A percentile compares a stretch with the other conserved stretches of the same genome.
Evolutionary conservation across 1,140 invertebrate species (phyloP).

Genomic region (Trypoxylus dichotomus): DNA sequence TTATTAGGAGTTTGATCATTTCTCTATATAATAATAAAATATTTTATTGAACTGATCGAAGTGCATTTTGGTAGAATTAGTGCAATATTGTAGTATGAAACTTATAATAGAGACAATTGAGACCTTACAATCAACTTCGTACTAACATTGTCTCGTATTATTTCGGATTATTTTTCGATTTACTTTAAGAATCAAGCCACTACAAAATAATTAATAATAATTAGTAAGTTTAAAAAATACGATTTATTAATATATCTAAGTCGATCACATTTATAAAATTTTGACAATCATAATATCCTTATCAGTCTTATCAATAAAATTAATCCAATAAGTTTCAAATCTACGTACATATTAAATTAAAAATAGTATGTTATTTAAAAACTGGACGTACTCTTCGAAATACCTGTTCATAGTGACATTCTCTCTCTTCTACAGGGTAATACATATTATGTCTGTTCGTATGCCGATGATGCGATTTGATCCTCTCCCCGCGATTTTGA

Average conservation of each 20-base stretch:
- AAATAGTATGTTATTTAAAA: constrained; percentile 21
- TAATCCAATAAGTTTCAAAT: not conserved
- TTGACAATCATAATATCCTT: not conserved
- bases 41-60: not conserved
- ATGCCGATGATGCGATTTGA: constrained; percentile 39
- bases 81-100: not conserved
- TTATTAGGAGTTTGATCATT: constrained; percentile 26
- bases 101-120: not conserved
- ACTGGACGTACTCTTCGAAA: constrained; percentile 29
- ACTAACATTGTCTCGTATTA: no score
- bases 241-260: not conserved
- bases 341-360: not conserved
- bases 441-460: constrained; percentile 41
- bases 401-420: constrained; percentile 41
- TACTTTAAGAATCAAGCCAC: no score
- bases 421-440: constrained; percentile 44
- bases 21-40: constrained; percentile 27
- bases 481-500: constrained; percentile 34
- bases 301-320: not conserved
- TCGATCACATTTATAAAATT: constrained; percentile 10
- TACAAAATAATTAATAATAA: no score
- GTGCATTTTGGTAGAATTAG: not conserved
- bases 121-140: not conserved
- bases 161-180: no score
- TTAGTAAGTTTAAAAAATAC: no score